A percentile compares a stretch with the other conserved stretches of the same genome.
These are phyloP conservation scores for Rhinoderma darwinii DNA, from an alignment of 2,113 vertebrate genomes.

Conservation along the genomic window DNA sequence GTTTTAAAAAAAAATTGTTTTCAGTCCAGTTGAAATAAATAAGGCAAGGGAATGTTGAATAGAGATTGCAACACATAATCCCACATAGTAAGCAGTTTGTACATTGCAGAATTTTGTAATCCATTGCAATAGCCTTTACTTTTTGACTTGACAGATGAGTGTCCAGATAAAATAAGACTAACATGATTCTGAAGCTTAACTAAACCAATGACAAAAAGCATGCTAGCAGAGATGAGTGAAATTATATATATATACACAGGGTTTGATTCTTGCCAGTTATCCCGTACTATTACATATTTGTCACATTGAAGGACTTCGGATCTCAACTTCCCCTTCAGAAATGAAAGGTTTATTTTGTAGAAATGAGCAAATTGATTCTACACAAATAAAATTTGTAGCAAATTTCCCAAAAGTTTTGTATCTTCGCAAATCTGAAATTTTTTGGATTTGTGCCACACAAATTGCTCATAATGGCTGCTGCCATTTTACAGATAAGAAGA, in stretches of 20 bases:
- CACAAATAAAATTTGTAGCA: too few species aligned
- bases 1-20: slow-evolving; percentile 1
- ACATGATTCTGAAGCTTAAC: slow-evolving; percentile 1
- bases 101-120: slow-evolving; percentile 34
- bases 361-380: too few species aligned
- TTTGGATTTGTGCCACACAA: too few species aligned
- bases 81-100: slow-evolving; percentile 41
- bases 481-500: too few species aligned
- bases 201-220: slow-evolving; percentile 8
- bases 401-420: too few species aligned
- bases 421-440: too few species aligned
- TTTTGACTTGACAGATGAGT: slow-evolving; percentile 36
- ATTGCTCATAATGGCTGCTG: too few species aligned
- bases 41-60: slow-evolving; percentile 45
- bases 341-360: too few species aligned
- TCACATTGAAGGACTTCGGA: too few species aligned
- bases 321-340: too few species aligned
- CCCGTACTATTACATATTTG: too few species aligned
- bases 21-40: slow-evolving; percentile 19
- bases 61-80: slow-evolving; percentile 54
- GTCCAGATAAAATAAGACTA: slow-evolving; percentile 26
- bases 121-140: slow-evolving; percentile 31
- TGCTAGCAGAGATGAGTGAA: not conserved
- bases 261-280: too few species aligned
- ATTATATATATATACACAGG: not conserved